Conservation (phyloP, 1,140 invertebrate genomes). For the Anagrus nilaparvatae region DNA sequence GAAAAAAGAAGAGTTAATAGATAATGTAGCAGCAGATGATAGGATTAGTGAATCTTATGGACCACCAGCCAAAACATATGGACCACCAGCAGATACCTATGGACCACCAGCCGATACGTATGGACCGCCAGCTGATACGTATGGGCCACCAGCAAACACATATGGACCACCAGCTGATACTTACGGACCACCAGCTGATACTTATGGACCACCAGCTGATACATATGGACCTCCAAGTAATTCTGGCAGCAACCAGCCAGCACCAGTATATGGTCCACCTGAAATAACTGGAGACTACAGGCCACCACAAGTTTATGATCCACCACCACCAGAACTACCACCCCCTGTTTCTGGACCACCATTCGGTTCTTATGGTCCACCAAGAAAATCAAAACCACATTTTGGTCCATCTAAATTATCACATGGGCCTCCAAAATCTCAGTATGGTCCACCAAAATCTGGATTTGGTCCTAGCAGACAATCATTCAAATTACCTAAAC, state of each 20-base stretch:
- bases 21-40: conserved; percentile 26
- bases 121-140: conserved; percentile 31
- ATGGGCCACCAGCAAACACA: conserved; percentile 25
- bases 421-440: conserved; percentile 9
- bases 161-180: conserved; percentile 32
- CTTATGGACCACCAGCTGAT: conserved; percentile 26
- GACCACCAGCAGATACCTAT: conserved; percentile 23
- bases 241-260: conserved; percentile 26
- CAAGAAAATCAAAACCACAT: conserved; percentile 30
- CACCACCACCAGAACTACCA: conserved; percentile 34
- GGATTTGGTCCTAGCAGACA: conserved; percentile 40
- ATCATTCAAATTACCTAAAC: conserved; percentile 28
- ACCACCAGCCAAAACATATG: conserved; percentile 28
- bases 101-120: conserved; percentile 35
- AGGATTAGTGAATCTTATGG: conserved; percentile 37
- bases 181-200: conserved; percentile 38
- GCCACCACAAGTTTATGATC: conserved; percentile 34
- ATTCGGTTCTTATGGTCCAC: conserved; percentile 29
- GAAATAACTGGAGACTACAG: conserved; percentile 33
- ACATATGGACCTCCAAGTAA: conserved; percentile 28
- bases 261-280: conserved; percentile 37
- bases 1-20: conserved; percentile 19
- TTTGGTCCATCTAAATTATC: conserved; percentile 37
- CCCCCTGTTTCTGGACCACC: conserved; percentile 32
- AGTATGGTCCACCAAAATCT: conserved; percentile 40